A percentile compares a stretch with the other conserved stretches of the same genome.
These are phyloP conservation scores for Sarcophaga caerulescens DNA, from an alignment of 2,888 invertebrate genomes.

Conservation along the genomic window DNA sequence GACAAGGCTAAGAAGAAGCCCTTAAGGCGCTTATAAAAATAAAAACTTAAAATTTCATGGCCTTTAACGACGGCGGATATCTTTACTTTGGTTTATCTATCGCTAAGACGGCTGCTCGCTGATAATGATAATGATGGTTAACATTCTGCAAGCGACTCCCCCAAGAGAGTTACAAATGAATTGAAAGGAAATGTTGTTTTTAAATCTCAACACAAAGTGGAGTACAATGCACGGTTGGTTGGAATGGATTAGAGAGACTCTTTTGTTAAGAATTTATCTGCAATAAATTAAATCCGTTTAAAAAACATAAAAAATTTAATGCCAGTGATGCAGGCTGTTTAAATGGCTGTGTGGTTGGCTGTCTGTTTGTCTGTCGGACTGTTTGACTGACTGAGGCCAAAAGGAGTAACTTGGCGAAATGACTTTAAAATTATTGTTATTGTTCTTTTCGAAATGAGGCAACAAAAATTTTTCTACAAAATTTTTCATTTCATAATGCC, in stretches of 20 bases:
- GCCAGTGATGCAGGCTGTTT: neutral
- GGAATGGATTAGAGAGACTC: no score
- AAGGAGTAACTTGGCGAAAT: constrained; percentile 62
- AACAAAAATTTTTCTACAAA: constrained; percentile 9
- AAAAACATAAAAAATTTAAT: constrained; percentile 45
- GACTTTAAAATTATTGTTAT: neutral
- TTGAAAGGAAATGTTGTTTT: neutral
- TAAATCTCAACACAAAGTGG: no score
- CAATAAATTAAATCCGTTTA: constrained; percentile 67
- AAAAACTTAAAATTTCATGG: neutral
- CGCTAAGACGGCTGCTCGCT: no score
- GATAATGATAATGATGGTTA: neutral
- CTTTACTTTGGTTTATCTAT: neutral
- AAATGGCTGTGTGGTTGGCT: no score
- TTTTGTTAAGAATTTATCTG: constrained; percentile 46
- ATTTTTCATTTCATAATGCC: neutral
- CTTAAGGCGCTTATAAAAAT: neutral
- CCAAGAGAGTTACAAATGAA: constrained; percentile 56
- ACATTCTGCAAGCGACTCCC: constrained; percentile 39
- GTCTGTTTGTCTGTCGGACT: no score
- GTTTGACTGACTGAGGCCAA: neutral
- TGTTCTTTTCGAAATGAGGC: neutral
- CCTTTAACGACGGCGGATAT: neutral
- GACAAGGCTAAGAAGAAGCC: neutral
- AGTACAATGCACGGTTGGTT: neutral